Conservation (phyloP, 2,113 vertebrate species). For the Paralichthys olivaceus region DNA sequence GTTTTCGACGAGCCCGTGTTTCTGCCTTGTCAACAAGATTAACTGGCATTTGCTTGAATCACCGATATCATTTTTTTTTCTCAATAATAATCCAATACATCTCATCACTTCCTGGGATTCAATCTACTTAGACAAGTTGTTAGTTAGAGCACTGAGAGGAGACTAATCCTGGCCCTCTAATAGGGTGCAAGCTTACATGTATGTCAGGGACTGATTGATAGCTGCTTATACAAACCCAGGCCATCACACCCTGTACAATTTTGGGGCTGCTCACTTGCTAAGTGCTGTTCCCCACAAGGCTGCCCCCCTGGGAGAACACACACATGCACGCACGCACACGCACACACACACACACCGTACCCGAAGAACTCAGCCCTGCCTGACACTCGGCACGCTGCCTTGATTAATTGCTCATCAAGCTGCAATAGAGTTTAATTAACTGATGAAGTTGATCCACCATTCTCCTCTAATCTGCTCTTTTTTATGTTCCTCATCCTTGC, state of each 20-base stretch:
- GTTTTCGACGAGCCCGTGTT: conserved; percentile 35
- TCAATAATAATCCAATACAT: conserved; percentile 46
- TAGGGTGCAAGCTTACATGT: conserved; percentile 60
- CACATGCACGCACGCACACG: neutral
- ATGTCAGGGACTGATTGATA: conserved; percentile 77
- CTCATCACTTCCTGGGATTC: conserved; percentile 50
- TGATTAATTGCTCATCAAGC: conserved; percentile 87
- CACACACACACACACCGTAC: conserved; percentile 39
- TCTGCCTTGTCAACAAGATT: conserved; percentile 33
- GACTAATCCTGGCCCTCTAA: conserved; percentile 67
- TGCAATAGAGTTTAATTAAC: conserved; percentile 85
- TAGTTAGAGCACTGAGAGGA: conserved; percentile 41
- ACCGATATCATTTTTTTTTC: neutral
- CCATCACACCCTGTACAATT: conserved; percentile 64
- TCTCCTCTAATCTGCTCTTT: conserved; percentile 72
- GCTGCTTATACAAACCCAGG: conserved; percentile 72
- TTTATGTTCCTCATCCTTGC: conserved; percentile 69
- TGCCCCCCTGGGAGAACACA: conserved; percentile 53
- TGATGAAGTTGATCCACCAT: conserved; percentile 80
- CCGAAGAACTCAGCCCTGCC: conserved; percentile 70
- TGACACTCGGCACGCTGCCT: conserved; percentile 71
- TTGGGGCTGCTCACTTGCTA: conserved; percentile 64
- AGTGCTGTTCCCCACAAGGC: conserved; percentile 54
- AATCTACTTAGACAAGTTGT: conserved; percentile 42
- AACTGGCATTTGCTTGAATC: neutral